A percentile compares a stretch with the other conserved stretches of the same genome.
phyloP scores from a whole-genome alignment of 1,140 invertebrate genomes.

The Ostrea edulis region DNA sequence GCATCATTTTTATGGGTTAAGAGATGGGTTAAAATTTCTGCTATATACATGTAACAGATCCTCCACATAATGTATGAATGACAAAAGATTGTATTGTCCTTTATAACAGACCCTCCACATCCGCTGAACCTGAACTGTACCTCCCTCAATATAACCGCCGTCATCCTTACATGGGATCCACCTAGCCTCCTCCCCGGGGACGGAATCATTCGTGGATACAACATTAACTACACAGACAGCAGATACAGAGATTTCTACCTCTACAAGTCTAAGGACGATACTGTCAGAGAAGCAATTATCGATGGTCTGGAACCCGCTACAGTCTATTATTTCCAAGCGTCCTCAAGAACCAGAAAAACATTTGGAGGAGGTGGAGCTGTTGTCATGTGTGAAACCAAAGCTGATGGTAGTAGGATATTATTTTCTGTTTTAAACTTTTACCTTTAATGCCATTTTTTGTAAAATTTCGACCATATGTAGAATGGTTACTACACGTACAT shows the following conservation, averaged over 20 bases:
- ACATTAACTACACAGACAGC: conserved; percentile 51
- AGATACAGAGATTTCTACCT: conserved; percentile 42
- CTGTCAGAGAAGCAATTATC: conserved; percentile 27
- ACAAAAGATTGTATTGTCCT: too few species aligned
- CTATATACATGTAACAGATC: too few species aligned
- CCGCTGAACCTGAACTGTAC: conserved; percentile 46
- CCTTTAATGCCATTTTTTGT: background rate
- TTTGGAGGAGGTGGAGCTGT: conserved; percentile 47
- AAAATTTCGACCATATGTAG: too few species aligned
- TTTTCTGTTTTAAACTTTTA: conserved; percentile 1
- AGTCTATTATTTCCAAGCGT: conserved; percentile 50
- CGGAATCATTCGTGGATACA: conserved; percentile 52
- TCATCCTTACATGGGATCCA: conserved; percentile 45
- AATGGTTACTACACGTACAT: too few species aligned
- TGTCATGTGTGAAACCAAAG: conserved; percentile 44
- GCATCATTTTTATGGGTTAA: too few species aligned
- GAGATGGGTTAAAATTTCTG: too few species aligned
- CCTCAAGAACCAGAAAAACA: conserved; percentile 47
- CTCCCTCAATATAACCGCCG: conserved; percentile 47
- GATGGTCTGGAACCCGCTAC: conserved; percentile 40
- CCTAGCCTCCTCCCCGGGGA: conserved; percentile 23
- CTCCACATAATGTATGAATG: too few species aligned
- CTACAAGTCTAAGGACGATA: conserved; percentile 35
- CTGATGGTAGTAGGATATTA: conserved; percentile 43
- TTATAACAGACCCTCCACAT: conserved; percentile 44